Evolutionary conservation across 2,888 invertebrate genomes (phyloP).

Genomic region (Choristoneura rosaceana): DNA sequence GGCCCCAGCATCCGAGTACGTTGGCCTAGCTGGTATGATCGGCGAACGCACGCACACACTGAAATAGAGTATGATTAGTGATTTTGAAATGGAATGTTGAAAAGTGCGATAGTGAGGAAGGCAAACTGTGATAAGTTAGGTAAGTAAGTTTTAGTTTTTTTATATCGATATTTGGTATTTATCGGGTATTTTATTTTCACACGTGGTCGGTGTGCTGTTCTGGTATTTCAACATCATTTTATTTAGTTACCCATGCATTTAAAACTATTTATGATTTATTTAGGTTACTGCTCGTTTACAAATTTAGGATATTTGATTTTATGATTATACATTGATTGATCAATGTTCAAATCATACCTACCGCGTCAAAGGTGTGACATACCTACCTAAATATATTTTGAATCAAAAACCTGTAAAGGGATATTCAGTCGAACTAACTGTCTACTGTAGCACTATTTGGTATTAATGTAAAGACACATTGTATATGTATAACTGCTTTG

Average conservation of each 20-base stretch:
- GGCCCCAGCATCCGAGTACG: conserved; percentile 86
- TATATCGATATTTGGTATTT: background rate
- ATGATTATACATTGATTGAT: too few species aligned
- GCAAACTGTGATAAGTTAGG: background rate
- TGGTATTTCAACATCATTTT: background rate
- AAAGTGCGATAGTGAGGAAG: background rate
- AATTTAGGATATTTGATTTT: background rate
- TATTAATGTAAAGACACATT: too few species aligned
- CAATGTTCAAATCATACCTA: too few species aligned
- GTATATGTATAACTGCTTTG: too few species aligned
- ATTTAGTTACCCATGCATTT: conserved; percentile 1
- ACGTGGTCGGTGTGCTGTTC: background rate
- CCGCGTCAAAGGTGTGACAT: too few species aligned
- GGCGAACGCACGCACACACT: conserved; percentile 94
- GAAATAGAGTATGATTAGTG: conserved; percentile 46
- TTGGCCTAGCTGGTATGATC: conserved; percentile 91
- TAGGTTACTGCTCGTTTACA: background rate
- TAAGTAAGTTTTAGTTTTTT: conserved; percentile 5
- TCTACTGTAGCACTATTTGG: too few species aligned
- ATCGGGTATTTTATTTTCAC: background rate
- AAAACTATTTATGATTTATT: background rate
- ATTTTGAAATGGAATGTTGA: background rate
- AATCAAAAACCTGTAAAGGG: too few species aligned
- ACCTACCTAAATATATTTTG: too few species aligned
- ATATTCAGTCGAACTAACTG: too few species aligned